A percentile compares a stretch with the other conserved stretches of the same genome.
Evolutionary conservation across 2,888 invertebrate genomes (phyloP).

Genomic region (Apodemia mormo): DNA sequence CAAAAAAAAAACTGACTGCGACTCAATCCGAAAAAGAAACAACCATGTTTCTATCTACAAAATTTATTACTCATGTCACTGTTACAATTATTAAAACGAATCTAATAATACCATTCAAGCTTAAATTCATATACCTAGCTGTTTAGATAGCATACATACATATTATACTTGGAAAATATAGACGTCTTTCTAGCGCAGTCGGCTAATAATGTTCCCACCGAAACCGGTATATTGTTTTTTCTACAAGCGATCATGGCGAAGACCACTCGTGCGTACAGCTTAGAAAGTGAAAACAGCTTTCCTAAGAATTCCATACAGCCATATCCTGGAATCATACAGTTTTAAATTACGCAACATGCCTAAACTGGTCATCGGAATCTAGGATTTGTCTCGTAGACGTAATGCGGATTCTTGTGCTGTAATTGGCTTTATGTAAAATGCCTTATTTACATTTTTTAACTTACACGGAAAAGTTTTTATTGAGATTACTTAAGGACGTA

Average conservation of each 20-base stretch:
- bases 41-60: no score
- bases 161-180: no score
- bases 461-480: constrained; percentile 14
- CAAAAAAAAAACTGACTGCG: no score
- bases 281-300: constrained; percentile 68
- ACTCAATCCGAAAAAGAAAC: no score
- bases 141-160: no score
- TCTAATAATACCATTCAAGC: no score
- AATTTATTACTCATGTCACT: no score
- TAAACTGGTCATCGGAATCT: background rate
- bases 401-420: constrained; percentile 10
- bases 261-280: constrained; percentile 57
- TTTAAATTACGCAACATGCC: constrained; percentile 38
- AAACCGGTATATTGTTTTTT: constrained; percentile 17
- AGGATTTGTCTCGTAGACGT: background rate
- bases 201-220: constrained; percentile 3
- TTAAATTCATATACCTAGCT: no score
- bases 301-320: constrained; percentile 58
- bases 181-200: no score
- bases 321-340: constrained; percentile 51
- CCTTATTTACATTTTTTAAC: constrained; percentile 13
- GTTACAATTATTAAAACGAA: no score
- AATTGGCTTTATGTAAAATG: constrained; percentile 12
- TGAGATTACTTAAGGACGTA: background rate
- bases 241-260: constrained; percentile 17